Percentiles rank a stretch among this genome's conserved stretches.
Conservation (phyloP, 2,797 vertebrate species). For the Chaetophractus vellerosus region DNA sequence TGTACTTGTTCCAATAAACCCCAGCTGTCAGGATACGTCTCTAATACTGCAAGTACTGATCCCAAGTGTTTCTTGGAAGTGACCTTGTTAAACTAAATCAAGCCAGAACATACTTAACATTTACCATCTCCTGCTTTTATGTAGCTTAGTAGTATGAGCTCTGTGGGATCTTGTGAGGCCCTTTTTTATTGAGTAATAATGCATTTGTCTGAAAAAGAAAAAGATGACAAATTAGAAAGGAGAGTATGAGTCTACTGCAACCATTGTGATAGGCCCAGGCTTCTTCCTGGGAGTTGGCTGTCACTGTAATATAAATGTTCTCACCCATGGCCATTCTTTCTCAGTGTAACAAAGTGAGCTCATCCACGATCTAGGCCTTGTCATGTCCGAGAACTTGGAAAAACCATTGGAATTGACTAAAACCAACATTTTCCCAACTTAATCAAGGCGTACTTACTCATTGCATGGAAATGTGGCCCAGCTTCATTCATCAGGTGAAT, state of each 20-base stretch:
- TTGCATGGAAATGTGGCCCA: background rate
- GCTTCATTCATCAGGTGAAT: background rate
- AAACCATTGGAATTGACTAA: background rate
- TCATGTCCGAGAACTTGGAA: background rate
- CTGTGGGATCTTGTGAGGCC: conserved; percentile 27
- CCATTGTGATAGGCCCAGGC: background rate
- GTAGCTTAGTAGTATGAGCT: conserved; percentile 6
- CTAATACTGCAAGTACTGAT: background rate
- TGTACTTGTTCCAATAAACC: background rate
- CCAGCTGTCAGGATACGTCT: conserved; percentile 57
- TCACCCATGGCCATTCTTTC: background rate
- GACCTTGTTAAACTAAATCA: conserved; percentile 58
- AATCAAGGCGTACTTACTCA: background rate
- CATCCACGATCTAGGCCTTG: background rate
- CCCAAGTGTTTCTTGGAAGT: conserved; percentile 68
- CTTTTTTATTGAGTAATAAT: conserved; percentile 56
- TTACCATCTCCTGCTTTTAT: conserved; percentile 42
- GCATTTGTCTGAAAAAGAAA: conserved; percentile 21
- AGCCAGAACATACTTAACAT: conserved; percentile 30
- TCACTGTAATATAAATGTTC: background rate
- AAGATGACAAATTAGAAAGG: conserved; percentile 32
- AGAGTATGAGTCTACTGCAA: background rate
- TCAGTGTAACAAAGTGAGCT: background rate
- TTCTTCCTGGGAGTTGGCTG: background rate
- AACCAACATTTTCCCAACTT: background rate